phyloP scores from a whole-genome alignment of 1,140 invertebrate species.

The Temnothorax curvispinosus region DNA sequence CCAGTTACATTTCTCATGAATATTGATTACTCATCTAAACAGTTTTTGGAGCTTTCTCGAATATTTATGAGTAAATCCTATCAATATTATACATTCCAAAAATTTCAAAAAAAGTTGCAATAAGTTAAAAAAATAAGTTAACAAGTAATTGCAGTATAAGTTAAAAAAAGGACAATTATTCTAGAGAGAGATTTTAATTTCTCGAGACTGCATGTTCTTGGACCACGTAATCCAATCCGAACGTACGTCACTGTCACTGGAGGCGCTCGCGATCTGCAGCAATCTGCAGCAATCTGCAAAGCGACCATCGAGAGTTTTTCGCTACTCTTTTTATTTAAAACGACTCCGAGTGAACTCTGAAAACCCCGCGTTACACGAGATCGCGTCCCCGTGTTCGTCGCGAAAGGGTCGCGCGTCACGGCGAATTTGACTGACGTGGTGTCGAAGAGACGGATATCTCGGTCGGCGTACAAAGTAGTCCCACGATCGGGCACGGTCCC shows the following conservation, averaged over 20 bases:
- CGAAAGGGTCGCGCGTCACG: neutral
- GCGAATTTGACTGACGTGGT: conserved; percentile 75
- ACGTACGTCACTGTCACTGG: neutral
- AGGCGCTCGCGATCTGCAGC: too few relatives aligned
- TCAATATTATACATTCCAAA: too few relatives aligned
- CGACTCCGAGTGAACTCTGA: neutral
- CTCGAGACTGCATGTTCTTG: neutral
- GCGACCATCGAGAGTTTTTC: neutral
- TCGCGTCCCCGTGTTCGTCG: neutral
- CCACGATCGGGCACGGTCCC: neutral
- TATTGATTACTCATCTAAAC: neutral
- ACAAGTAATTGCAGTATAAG: neutral
- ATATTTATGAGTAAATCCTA: neutral
- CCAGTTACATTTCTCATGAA: neutral
- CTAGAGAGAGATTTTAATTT: neutral
- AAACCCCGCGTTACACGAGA: neutral
- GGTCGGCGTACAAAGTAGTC: conserved; percentile 67
- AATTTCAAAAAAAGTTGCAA: neutral
- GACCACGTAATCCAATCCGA: conserved; percentile 6
- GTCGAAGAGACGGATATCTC: conserved; percentile 15
- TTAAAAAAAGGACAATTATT: neutral
- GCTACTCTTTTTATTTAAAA: neutral
- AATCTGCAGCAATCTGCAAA: too few relatives aligned
- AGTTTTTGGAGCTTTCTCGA: neutral
- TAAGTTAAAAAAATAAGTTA: too few relatives aligned